These are phyloP conservation scores for Sceliomorpha sp. DNA, from an alignment of 2,888 invertebrate genomes.

Conservation along the genomic window DNA sequence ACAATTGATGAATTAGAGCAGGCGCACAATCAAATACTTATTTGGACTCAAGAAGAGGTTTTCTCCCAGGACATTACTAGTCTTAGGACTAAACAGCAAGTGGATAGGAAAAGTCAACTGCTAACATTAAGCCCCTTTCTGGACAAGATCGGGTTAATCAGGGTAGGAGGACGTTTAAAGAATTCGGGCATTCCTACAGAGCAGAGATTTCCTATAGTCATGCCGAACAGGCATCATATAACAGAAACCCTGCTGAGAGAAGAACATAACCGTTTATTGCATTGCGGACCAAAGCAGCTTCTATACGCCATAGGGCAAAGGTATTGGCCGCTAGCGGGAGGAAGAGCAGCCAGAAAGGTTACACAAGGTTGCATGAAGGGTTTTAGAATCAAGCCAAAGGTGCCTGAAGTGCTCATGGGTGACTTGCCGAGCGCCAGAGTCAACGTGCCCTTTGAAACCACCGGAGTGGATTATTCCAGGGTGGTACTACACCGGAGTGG, in stretches of 20 bases:
- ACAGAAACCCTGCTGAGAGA: conserved; percentile 1
- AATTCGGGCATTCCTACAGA: background rate
- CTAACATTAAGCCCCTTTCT: background rate
- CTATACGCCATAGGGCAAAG: background rate
- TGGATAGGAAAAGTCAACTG: background rate
- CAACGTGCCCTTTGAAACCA: conserved; percentile 8
- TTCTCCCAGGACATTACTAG: background rate
- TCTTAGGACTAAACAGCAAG: background rate
- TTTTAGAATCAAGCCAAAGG: conserved; percentile 15
- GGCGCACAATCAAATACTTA: background rate
- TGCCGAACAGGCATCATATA: background rate
- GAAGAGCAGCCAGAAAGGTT: no score
- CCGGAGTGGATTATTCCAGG: conserved; percentile 23
- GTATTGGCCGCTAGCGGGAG: conserved; percentile 1
- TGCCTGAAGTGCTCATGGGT: conserved; percentile 21
- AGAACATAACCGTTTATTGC: background rate
- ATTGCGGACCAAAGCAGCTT: background rate
- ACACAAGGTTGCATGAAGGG: conserved; percentile 18
- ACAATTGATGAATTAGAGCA: background rate
- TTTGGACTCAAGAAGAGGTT: background rate
- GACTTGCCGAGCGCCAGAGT: conserved; percentile 12
- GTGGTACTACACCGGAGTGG: conserved; percentile 19
- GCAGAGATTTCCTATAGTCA: background rate
- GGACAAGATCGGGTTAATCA: background rate
- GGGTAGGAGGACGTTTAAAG: conserved; percentile 1